These are phyloP conservation scores for Cyprinodon diabolis DNA, from an alignment of 2,797 vertebrate genomes.

Conservation along the genomic window DNA sequence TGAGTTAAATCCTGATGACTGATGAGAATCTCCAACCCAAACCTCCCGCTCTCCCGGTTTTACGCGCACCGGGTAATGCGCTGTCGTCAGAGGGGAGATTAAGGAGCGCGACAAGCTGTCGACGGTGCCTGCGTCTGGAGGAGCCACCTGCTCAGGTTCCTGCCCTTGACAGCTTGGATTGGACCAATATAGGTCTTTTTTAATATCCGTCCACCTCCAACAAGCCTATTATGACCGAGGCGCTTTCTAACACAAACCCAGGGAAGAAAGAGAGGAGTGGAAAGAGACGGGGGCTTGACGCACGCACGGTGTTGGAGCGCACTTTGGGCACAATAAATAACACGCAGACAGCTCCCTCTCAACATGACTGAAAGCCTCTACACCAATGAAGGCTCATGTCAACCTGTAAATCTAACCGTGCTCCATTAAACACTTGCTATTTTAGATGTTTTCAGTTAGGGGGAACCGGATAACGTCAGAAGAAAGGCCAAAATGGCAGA, in stretches of 20 bases:
- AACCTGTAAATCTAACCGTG: background rate
- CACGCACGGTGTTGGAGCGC: constrained; percentile 9
- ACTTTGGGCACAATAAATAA: constrained; percentile 13
- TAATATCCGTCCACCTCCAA: constrained; percentile 56
- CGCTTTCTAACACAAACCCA: constrained; percentile 46
- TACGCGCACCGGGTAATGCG: constrained; percentile 49
- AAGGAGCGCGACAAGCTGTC: constrained; percentile 69
- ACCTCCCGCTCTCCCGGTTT: constrained; percentile 49
- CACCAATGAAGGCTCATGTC: background rate
- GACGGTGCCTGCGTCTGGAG: constrained; percentile 59
- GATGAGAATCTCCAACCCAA: constrained; percentile 40
- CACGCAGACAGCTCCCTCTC: constrained; percentile 4
- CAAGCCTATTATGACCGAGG: constrained; percentile 31
- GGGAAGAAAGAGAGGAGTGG: background rate
- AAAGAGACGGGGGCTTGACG: constrained; percentile 15
- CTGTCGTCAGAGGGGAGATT: constrained; percentile 79
- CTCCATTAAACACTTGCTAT: background rate
- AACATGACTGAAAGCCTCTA: constrained; percentile 4
- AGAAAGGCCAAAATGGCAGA: too few relatives aligned
- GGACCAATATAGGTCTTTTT: constrained; percentile 74
- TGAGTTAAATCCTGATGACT: constrained; percentile 49
- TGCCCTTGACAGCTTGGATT: constrained; percentile 69
- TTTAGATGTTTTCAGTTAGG: background rate
- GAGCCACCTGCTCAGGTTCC: constrained; percentile 80
- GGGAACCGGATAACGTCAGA: background rate